Evolutionary conservation across 2,888 invertebrate species (phyloP).

Genomic region (Synergus gifuensis): DNA sequence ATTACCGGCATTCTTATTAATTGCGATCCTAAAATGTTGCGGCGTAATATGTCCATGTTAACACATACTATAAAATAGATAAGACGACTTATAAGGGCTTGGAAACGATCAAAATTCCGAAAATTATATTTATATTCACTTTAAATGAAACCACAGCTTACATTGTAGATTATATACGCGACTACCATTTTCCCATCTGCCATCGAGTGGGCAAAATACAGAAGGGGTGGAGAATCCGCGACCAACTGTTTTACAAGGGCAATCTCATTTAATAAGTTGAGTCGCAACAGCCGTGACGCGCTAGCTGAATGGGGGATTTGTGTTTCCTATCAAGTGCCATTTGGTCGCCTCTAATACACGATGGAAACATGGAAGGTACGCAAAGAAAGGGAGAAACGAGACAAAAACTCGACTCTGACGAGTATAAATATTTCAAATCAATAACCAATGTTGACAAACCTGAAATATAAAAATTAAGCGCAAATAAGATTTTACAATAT

Average conservation of each 20-base stretch:
- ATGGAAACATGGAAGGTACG: constrained; percentile 46
- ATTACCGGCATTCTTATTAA: too few species aligned
- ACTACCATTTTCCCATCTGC: constrained; percentile 53
- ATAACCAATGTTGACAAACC: not conserved
- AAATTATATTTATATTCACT: not conserved
- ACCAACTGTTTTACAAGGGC: constrained; percentile 65
- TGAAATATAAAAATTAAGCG: not conserved
- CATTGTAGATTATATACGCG: constrained; percentile 37
- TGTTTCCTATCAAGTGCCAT: constrained; percentile 52
- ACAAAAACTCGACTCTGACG: not conserved
- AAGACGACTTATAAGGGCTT: too few species aligned
- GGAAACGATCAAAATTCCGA: too few species aligned
- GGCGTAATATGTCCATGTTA: too few species aligned
- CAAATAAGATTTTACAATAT: not conserved
- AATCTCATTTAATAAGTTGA: constrained; percentile 60
- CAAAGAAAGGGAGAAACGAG: constrained; percentile 14
- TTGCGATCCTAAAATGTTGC: too few species aligned
- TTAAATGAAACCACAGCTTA: not conserved
- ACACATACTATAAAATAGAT: too few species aligned
- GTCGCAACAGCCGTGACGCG: constrained; percentile 55
- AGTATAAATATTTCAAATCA: constrained; percentile 8
- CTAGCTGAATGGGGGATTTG: constrained; percentile 51
- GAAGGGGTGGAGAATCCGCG: constrained; percentile 53
- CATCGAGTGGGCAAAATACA: constrained; percentile 48
- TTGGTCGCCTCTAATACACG: constrained; percentile 53